Evolutionary conservation across 2,888 invertebrate genomes (phyloP).

Genomic region (Steinernema hermaphroditum): DNA sequence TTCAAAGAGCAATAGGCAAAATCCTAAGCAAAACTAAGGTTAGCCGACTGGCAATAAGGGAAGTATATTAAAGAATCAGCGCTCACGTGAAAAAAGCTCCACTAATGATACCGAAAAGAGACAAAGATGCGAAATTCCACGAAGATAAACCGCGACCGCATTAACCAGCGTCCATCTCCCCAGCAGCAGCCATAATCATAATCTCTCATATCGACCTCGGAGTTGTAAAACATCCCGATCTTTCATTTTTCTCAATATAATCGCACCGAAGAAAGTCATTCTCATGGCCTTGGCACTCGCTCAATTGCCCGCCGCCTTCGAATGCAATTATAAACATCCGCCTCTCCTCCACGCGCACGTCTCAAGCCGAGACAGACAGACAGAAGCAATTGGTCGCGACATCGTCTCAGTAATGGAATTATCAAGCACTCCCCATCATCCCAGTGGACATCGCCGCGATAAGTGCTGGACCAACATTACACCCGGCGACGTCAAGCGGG

Average conservation of each 20-base stretch:
- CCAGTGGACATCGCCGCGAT: slow-evolving; percentile 11
- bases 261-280: neutral
- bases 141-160: too few species aligned
- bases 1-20: too few species aligned
- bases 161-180: too few species aligned
- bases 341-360: neutral
- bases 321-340: slow-evolving; percentile 24
- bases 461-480: slow-evolving; percentile 25
- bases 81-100: too few species aligned
- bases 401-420: slow-evolving; percentile 21
- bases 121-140: too few species aligned
- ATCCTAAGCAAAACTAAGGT: too few species aligned
- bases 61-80: too few species aligned
- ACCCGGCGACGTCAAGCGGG: neutral
- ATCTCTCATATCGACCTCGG: neutral
- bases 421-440: neutral
- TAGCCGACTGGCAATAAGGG: too few species aligned
- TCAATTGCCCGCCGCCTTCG: neutral
- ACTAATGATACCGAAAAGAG: too few species aligned
- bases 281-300: slow-evolving; percentile 6
- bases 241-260: neutral
- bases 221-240: slow-evolving; percentile 10
- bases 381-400: slow-evolving; percentile 9
- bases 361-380: neutral
- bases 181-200: too few species aligned